phyloP scores from a whole-genome alignment of 2,797 vertebrate species.

The Hyperoplus lanceolatus region DNA sequence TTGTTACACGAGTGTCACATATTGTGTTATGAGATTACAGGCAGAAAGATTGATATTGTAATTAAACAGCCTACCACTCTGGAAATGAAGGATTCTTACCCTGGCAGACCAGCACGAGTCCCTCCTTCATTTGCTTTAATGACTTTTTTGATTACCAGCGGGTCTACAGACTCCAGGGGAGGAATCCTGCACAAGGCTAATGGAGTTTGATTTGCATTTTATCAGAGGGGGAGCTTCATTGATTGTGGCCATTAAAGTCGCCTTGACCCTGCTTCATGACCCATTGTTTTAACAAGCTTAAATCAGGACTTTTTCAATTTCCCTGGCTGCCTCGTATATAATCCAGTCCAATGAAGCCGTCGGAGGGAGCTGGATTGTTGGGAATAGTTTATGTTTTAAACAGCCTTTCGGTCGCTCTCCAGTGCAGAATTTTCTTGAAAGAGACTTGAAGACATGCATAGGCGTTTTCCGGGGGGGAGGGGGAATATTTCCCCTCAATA shows the following conservation, averaged over 20 bases:
- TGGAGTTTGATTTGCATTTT: conserved; percentile 69
- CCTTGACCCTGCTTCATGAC: conserved; percentile 51
- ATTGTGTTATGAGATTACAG: conserved; percentile 28
- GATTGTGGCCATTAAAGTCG: conserved; percentile 60
- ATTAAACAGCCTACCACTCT: conserved; percentile 50
- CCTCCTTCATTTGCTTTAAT: conserved; percentile 59
- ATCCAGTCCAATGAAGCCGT: conserved; percentile 23
- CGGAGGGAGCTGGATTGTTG: conserved; percentile 34
- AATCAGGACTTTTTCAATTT: conserved; percentile 72
- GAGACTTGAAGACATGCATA: neutral
- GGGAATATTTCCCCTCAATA: no score
- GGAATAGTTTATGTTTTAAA: conserved; percentile 38
- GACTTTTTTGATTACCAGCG: conserved; percentile 60
- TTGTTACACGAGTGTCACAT: conserved; percentile 17
- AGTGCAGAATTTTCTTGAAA: neutral
- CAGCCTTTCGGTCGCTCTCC: conserved; percentile 10
- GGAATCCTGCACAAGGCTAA: conserved; percentile 38
- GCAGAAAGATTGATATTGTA: conserved; percentile 56
- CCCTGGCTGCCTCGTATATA: conserved; percentile 59
- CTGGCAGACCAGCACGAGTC: neutral
- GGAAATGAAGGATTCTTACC: conserved; percentile 33
- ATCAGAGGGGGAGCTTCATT: conserved; percentile 42
- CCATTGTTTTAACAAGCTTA: conserved; percentile 65
- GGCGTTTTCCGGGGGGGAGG: conserved; percentile 31
- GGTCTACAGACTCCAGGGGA: conserved; percentile 17